Evolutionary conservation across 1,140 invertebrate genomes (phyloP).

Genomic region (Bemisia tabaci): DNA sequence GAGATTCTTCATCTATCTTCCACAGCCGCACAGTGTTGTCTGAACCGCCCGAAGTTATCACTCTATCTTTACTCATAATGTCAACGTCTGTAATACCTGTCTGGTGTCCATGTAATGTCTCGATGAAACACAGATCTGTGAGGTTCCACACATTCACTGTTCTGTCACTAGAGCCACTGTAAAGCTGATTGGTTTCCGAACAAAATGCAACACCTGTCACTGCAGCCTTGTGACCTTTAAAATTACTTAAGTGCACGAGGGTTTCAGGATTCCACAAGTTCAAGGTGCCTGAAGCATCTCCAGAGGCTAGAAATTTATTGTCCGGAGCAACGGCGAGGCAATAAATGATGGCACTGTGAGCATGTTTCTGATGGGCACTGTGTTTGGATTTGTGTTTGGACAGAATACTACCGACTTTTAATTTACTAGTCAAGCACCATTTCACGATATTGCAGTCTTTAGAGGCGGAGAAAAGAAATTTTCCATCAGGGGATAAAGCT

Average conservation of each 20-base stretch:
- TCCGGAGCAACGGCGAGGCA: slow-evolving; percentile 70
- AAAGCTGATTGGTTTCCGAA: slow-evolving; percentile 74
- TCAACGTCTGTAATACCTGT: slow-evolving; percentile 79
- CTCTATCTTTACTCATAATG: slow-evolving; percentile 64
- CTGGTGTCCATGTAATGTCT: slow-evolving; percentile 91
- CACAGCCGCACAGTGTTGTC: slow-evolving; percentile 79
- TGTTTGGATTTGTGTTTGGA: slow-evolving; percentile 25
- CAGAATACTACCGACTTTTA: slow-evolving; percentile 29
- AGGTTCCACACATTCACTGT: slow-evolving; percentile 87
- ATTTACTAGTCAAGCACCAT: slow-evolving; percentile 45
- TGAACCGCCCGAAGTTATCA: slow-evolving; percentile 74
- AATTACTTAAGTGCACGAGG: slow-evolving; percentile 62
- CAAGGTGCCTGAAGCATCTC: slow-evolving; percentile 58
- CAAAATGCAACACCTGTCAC: slow-evolving; percentile 75
- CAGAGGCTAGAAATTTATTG: slow-evolving; percentile 68
- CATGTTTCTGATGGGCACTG: slow-evolving; percentile 18
- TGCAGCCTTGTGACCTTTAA: slow-evolving; percentile 59
- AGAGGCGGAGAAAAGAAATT: slow-evolving; percentile 65
- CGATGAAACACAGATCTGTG: slow-evolving; percentile 90
- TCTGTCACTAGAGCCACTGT: slow-evolving; percentile 55
- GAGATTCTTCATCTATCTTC: slow-evolving; percentile 94
- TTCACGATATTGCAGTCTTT: slow-evolving; percentile 82
- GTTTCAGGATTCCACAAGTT: slow-evolving; percentile 70
- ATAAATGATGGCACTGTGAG: slow-evolving; percentile 44
- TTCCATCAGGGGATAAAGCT: slow-evolving; percentile 57